A percentile compares a stretch with the other conserved stretches of the same genome.
These are phyloP conservation scores for Balanococcus diminutus DNA, from an alignment of 2,888 invertebrate species.

Conservation along the genomic window DNA sequence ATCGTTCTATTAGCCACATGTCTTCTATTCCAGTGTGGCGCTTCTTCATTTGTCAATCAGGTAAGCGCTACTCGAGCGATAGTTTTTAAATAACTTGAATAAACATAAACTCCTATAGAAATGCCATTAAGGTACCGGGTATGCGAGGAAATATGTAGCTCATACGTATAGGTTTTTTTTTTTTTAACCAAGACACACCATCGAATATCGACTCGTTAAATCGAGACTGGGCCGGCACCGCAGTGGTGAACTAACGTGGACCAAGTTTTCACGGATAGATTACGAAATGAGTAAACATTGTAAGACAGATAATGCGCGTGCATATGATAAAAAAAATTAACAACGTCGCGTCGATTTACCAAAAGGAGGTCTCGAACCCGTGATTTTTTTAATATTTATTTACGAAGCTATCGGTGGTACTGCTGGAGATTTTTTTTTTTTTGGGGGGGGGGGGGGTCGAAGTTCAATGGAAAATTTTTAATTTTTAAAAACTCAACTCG, in stretches of 20 bases:
- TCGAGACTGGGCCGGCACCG: not conserved
- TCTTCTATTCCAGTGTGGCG: not conserved
- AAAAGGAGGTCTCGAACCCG: not conserved
- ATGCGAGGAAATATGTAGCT: not conserved
- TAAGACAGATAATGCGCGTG: constrained; percentile 3
- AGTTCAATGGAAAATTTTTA: too few species aligned
- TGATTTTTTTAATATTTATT: not conserved
- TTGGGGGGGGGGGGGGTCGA: too few species aligned
- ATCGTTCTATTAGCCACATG: not conserved
- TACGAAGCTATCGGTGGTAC: too few species aligned
- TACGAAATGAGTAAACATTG: constrained; percentile 31
- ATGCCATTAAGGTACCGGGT: not conserved
- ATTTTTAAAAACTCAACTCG: too few species aligned
- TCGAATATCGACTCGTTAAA: not conserved
- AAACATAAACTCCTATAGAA: not conserved
- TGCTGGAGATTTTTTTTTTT: too few species aligned
- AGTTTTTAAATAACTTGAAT: not conserved
- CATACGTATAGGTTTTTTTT: not conserved
- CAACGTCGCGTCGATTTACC: not conserved
- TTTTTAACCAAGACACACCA: not conserved
- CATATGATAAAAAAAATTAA: constrained; percentile 8
- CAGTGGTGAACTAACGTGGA: not conserved
- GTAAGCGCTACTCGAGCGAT: not conserved
- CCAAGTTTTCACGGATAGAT: not conserved
- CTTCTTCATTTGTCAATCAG: not conserved